Conservation (phyloP, 2,888 invertebrate genomes). For the Coelogynopora nodosa region DNA sequence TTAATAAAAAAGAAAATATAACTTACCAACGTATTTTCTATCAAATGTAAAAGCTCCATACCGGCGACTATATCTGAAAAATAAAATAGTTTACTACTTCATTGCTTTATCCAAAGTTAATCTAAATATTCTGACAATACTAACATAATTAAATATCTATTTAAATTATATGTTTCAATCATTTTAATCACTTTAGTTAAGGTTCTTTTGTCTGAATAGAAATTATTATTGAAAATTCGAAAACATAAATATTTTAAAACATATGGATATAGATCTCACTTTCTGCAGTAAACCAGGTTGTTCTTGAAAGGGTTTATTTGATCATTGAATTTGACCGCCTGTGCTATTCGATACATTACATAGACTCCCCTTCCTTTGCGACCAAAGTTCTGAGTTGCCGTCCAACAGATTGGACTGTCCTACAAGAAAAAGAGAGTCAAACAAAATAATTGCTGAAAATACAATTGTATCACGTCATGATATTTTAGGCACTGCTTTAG, state of each 20-base stretch:
- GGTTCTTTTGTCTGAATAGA: no score
- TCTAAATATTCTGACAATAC: no score
- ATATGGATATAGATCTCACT: not conserved
- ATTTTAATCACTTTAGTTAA: no score
- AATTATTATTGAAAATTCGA: no score
- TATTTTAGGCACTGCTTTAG: no score
- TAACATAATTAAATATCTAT: not conserved
- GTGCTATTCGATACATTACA: not conserved
- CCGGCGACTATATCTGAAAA: not conserved
- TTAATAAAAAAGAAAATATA: no score
- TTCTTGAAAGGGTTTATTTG: constrained; percentile 2
- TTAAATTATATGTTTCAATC: no score
- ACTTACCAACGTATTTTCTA: constrained; percentile 17
- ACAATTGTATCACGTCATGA: no score
- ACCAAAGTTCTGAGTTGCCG: constrained; percentile 34
- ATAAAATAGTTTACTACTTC: not conserved
- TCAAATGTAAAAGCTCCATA: constrained; percentile 35
- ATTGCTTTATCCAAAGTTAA: not conserved
- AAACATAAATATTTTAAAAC: not conserved
- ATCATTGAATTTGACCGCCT: constrained; percentile 2
- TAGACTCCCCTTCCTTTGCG: constrained; percentile 10
- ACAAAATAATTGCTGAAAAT: constrained; percentile 15
- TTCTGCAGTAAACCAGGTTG: constrained; percentile 17
- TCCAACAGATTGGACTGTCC: constrained; percentile 38
- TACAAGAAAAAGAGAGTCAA: constrained; percentile 1